Evolutionary conservation across 2,888 invertebrate genomes (phyloP).

Genomic region (Agonopterix alstromeriana): DNA sequence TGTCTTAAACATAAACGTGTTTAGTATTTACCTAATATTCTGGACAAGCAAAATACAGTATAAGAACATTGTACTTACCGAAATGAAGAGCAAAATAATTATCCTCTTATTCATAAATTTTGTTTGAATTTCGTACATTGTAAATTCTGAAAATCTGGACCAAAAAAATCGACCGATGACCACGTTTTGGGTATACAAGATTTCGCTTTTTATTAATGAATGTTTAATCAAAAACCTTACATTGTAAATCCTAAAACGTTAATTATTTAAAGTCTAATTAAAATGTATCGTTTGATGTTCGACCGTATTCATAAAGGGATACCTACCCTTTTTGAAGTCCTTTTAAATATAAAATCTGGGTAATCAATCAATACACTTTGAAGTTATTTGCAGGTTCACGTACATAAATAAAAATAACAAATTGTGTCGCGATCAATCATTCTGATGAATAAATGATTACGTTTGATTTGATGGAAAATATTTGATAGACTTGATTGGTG

Average conservation of each 20-base stretch:
- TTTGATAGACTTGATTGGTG: slow-evolving; percentile 9
- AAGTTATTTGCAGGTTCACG: slow-evolving; percentile 26
- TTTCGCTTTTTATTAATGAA: no score
- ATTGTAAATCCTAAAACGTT: background rate
- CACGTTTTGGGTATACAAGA: no score
- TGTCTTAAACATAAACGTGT: no score
- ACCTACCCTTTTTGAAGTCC: background rate
- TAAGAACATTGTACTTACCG: no score
- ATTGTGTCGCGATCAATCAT: slow-evolving; percentile 42
- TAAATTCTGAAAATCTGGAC: no score
- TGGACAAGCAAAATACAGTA: no score
- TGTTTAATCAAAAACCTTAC: no score
- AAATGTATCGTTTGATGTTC: background rate
- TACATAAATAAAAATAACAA: slow-evolving; percentile 22
- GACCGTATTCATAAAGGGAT: background rate
- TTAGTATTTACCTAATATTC: no score
- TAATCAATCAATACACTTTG: slow-evolving; percentile 39
- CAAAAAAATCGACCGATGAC: no score
- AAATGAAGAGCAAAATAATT: no score
- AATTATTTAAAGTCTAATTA: background rate
- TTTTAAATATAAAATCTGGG: slow-evolving; percentile 5
- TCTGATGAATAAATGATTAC: slow-evolving; percentile 29
- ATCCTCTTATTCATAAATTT: no score
- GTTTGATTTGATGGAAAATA: slow-evolving; percentile 27
- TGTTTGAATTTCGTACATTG: no score